Percentiles rank a stretch among this genome's conserved stretches.
Evolutionary conservation across 1,140 invertebrate species (phyloP).

Genomic region (Atta cephalotes): DNA sequence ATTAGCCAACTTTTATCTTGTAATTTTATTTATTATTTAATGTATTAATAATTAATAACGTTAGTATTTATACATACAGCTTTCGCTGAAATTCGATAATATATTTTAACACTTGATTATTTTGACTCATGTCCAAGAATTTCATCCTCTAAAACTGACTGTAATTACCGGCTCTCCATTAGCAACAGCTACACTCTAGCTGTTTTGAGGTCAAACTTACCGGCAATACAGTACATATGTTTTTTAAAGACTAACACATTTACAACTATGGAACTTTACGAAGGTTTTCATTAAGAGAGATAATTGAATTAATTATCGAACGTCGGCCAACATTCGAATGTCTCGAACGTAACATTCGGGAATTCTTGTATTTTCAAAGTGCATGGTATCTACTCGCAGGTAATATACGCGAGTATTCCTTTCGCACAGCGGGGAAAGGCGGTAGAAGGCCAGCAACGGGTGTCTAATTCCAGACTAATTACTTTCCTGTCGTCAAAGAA

Average conservation of each 20-base stretch:
- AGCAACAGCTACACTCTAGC: not conserved
- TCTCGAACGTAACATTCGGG: not conserved
- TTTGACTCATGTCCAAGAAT: not conserved
- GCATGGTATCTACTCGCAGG: not conserved
- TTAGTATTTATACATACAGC: not conserved
- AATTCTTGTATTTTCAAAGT: conserved; percentile 12
- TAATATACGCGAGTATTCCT: conserved; percentile 15
- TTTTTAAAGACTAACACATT: not conserved
- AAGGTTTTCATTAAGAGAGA: not conserved
- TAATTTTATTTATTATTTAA: not conserved
- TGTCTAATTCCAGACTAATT: conserved; percentile 82
- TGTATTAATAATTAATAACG: not conserved
- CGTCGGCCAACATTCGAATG: no score
- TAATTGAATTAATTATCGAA: conserved; percentile 30
- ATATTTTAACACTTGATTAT: not conserved
- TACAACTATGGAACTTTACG: not conserved
- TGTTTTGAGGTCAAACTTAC: conserved; percentile 1
- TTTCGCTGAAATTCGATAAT: not conserved
- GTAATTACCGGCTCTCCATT: not conserved
- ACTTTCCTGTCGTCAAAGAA: conserved; percentile 80
- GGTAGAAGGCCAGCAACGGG: conserved; percentile 68
- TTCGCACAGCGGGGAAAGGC: conserved; percentile 63
- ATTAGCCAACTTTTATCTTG: not conserved
- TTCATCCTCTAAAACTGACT: not conserved
- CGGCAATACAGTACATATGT: not conserved